Evolutionary conservation across 2,113 vertebrate species (phyloP).

Genomic region (Apodemus sylvaticus): DNA sequence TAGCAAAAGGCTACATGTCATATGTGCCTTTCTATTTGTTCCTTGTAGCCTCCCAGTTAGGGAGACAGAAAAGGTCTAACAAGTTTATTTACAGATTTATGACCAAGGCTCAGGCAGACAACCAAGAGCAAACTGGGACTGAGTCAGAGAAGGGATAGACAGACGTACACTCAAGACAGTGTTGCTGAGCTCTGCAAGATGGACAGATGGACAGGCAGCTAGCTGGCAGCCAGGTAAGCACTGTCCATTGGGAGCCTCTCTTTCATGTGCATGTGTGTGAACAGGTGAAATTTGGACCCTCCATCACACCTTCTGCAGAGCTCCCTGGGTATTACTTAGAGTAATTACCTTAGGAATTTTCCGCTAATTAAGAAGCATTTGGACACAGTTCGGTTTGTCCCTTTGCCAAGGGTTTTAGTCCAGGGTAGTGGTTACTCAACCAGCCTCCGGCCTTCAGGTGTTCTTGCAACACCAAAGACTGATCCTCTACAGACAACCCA

Average conservation of each 20-base stretch:
- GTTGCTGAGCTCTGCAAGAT: neutral
- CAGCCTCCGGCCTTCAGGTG: neutral
- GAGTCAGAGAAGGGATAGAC: neutral
- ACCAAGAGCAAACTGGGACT: neutral
- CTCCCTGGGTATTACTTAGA: slow-evolving; percentile 19
- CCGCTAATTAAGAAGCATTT: slow-evolving; percentile 59
- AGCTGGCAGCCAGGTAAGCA: neutral
- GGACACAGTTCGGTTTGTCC: neutral
- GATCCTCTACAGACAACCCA: neutral
- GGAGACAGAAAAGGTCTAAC: neutral
- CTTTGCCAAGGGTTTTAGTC: slow-evolving; percentile 42
- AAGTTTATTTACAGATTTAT: slow-evolving; percentile 27
- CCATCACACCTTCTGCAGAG: neutral
- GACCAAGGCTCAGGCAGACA: neutral
- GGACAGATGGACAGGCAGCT: neutral
- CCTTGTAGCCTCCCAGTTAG: neutral
- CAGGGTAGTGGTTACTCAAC: slow-evolving; percentile 10
- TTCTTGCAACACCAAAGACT: neutral
- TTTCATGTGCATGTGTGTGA: neutral
- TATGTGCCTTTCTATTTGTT: slow-evolving; percentile 4
- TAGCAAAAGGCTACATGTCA: neutral
- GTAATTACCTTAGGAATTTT: slow-evolving; percentile 55
- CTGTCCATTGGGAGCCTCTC: neutral
- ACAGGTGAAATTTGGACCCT: neutral
- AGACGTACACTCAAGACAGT: neutral